phyloP scores from a whole-genome alignment of 1,140 invertebrate genomes.

The Sipha flava region DNA sequence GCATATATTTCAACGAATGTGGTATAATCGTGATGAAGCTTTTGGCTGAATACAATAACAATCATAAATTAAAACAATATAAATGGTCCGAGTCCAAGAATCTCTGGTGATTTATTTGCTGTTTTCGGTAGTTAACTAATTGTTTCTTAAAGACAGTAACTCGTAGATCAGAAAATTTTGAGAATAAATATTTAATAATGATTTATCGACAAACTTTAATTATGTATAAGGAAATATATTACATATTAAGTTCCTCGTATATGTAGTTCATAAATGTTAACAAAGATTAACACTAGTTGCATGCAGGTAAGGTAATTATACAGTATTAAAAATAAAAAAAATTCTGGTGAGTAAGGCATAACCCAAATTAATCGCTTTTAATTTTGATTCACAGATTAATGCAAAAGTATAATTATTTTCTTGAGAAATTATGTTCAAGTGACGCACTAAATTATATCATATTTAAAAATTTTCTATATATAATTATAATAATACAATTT shows the following conservation, averaged over 20 bases:
- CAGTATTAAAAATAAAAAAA: too few relatives aligned
- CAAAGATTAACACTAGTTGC: background rate
- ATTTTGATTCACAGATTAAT: too few relatives aligned
- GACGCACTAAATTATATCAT: too few relatives aligned
- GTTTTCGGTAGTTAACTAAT: background rate
- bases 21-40: background rate
- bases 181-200: background rate
- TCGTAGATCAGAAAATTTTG: background rate
- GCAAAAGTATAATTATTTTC: too few relatives aligned
- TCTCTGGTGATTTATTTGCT: background rate
- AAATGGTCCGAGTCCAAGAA: background rate
- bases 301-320: background rate
- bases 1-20: background rate
- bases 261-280: background rate
- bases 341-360: too few relatives aligned
- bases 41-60: background rate
- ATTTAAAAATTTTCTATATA: too few relatives aligned
- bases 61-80: background rate
- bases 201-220: conserved; percentile 1
- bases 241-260: background rate
- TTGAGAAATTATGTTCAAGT: too few relatives aligned
- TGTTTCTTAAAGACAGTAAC: background rate
- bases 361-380: too few relatives aligned
- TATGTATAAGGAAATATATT: background rate
- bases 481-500: too few relatives aligned